These are phyloP conservation scores for Leuciscus waleckii DNA, from an alignment of 2,797 vertebrate genomes.

Conservation along the genomic window DNA sequence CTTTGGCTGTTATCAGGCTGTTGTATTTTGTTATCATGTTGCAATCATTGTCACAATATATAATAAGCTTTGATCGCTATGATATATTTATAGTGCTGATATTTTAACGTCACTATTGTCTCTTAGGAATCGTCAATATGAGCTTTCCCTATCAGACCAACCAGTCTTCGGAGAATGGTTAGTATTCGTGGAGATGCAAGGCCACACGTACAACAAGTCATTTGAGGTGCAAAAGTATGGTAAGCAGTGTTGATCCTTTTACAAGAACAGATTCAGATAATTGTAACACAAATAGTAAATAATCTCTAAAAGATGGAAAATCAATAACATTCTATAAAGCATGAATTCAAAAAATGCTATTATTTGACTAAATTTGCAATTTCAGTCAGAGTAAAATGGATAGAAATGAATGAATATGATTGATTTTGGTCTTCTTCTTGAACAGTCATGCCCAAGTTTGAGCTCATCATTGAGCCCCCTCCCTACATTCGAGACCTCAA, in stretches of 20 bases:
- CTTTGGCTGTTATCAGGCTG: not conserved
- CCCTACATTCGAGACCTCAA: constrained; percentile 86
- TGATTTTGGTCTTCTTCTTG: not conserved
- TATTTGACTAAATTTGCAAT: not conserved
- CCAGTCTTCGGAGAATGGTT: constrained; percentile 92
- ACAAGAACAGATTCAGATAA: not conserved
- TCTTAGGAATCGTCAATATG: constrained; percentile 87
- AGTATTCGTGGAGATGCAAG: constrained; percentile 90
- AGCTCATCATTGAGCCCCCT: constrained; percentile 85
- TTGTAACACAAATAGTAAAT: not conserved
- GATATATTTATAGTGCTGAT: not conserved
- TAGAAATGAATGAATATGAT: not conserved
- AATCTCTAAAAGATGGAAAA: not conserved
- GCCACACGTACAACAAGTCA: constrained; percentile 90
- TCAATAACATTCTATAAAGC: not conserved
- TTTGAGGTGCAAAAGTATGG: constrained; percentile 96
- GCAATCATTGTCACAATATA: not conserved
- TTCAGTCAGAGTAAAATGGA: not conserved
- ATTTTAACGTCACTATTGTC: not conserved
- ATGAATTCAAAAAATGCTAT: not conserved
- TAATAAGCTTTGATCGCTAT: not conserved
- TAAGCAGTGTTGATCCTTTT: constrained; percentile 71
- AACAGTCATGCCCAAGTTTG: constrained; percentile 90
- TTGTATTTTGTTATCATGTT: not conserved
- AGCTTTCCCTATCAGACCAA: constrained; percentile 94